Evolutionary conservation across 2,888 invertebrate species (phyloP).

Genomic region (Lasioglossum pauxillum): DNA sequence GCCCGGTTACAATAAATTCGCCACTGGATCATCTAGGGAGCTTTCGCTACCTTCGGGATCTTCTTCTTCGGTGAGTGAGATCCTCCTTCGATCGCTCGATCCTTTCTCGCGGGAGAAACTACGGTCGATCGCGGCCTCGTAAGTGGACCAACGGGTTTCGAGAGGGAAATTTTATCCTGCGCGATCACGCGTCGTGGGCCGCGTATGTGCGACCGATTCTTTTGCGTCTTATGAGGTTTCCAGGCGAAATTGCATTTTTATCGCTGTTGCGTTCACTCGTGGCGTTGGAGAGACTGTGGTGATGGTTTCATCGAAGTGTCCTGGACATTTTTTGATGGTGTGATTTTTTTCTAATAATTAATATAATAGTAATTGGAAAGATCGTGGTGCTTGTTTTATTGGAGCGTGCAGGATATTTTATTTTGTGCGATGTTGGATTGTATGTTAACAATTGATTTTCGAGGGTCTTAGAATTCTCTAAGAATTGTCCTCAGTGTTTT

Average conservation of each 20-base stretch:
- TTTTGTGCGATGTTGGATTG: too few species aligned
- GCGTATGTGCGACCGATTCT: neutral
- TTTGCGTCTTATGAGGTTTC: neutral
- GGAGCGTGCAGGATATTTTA: too few species aligned
- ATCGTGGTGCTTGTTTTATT: too few species aligned
- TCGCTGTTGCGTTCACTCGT: neutral
- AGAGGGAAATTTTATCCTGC: neutral
- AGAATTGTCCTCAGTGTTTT: too few species aligned
- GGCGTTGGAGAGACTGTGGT: neutral
- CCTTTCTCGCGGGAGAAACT: conserved; percentile 2
- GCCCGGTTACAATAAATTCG: neutral
- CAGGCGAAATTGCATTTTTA: neutral
- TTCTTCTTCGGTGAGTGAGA: conserved; percentile 40
- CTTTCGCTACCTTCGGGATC: neutral
- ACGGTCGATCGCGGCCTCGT: neutral
- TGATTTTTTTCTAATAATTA: too few species aligned
- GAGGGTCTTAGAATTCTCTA: too few species aligned
- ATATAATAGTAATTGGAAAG: too few species aligned
- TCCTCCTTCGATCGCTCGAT: neutral
- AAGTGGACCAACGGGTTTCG: conserved; percentile 23
- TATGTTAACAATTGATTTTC: too few species aligned
- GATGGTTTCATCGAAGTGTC: neutral
- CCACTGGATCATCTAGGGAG: neutral
- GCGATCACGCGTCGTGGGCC: neutral
- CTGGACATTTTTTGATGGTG: neutral